These are phyloP conservation scores for Alloplasta piceator DNA, from an alignment of 2,888 invertebrate genomes.

Conservation along the genomic window DNA sequence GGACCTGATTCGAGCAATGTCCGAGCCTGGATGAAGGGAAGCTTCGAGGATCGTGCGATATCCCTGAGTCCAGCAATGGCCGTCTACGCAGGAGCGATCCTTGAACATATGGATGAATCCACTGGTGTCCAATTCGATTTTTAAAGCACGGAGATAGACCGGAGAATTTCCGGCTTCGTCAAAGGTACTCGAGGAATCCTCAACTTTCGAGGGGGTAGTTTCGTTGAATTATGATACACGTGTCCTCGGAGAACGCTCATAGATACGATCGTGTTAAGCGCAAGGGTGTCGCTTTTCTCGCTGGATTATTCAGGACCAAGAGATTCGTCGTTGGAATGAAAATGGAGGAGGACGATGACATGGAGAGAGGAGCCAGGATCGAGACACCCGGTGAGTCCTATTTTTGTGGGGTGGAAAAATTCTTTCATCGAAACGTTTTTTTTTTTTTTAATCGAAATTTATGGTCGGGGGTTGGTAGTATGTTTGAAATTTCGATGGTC, in stretches of 20 bases:
- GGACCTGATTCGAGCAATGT: constrained; percentile 29
- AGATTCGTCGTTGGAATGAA: constrained; percentile 80
- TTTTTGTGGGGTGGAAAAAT: neutral
- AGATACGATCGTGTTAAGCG: constrained; percentile 80
- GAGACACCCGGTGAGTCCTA: constrained; percentile 78
- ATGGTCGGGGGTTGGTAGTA: no score
- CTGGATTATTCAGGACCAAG: constrained; percentile 78
- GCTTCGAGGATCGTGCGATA: constrained; percentile 1
- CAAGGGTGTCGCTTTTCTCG: constrained; percentile 79
- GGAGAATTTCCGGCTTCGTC: neutral
- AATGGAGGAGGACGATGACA: constrained; percentile 80
- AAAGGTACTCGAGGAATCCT: neutral
- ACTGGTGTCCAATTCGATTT: constrained; percentile 1
- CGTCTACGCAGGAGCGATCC: constrained; percentile 28
- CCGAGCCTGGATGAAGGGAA: constrained; percentile 49
- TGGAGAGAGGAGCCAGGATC: constrained; percentile 78
- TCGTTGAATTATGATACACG: constrained; percentile 78
- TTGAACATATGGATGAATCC: constrained; percentile 45
- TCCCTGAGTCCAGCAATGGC: constrained; percentile 26
- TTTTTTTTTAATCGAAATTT: neutral
- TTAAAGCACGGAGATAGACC: neutral
- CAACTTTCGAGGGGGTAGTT: neutral
- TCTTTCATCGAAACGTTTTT: neutral
- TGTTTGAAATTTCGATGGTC: no score
- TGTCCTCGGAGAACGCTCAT: constrained; percentile 78